Conservation (phyloP, 2,888 invertebrate genomes). For the Schizotus pectinicornis region DNA sequence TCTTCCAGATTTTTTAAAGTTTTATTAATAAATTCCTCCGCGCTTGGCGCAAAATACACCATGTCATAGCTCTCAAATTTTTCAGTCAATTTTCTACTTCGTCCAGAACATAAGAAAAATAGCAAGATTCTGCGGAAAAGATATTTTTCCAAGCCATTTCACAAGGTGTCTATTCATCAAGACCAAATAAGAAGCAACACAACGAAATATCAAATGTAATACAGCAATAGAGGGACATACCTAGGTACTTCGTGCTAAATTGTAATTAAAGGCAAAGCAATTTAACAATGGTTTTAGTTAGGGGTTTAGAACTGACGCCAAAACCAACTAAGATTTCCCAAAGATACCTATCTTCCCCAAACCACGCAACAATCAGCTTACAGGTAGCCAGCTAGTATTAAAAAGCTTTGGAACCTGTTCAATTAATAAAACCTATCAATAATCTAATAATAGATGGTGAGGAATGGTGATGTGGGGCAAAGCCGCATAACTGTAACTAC, state of each 20-base stretch:
- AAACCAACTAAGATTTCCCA: slow-evolving; percentile 27
- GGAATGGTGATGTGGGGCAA: not conserved
- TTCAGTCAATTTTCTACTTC: no score
- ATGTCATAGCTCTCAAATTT: no score
- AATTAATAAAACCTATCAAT: slow-evolving; percentile 28
- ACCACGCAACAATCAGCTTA: slow-evolving; percentile 39
- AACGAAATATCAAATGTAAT: slow-evolving; percentile 41
- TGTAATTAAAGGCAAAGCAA: not conserved
- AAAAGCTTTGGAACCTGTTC: slow-evolving; percentile 29
- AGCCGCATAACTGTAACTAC: not conserved
- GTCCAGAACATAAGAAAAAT: slow-evolving; percentile 29
- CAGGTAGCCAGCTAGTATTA: slow-evolving; percentile 34
- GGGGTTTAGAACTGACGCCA: slow-evolving; percentile 9
- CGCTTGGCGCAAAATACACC: no score
- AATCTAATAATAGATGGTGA: slow-evolving; percentile 40
- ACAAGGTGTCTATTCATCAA: slow-evolving; percentile 33
- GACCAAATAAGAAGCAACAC: slow-evolving; percentile 34
- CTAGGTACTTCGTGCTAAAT: slow-evolving; percentile 29
- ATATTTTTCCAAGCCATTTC: slow-evolving; percentile 37
- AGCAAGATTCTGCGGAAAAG: slow-evolving; percentile 34
- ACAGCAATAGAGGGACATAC: no score
- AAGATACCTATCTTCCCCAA: slow-evolving; percentile 36
- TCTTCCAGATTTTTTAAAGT: no score
- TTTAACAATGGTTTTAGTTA: not conserved
- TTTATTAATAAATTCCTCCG: no score